phyloP scores from a whole-genome alignment of 2,113 vertebrate species.

The Coracopsis vasa region DNA sequence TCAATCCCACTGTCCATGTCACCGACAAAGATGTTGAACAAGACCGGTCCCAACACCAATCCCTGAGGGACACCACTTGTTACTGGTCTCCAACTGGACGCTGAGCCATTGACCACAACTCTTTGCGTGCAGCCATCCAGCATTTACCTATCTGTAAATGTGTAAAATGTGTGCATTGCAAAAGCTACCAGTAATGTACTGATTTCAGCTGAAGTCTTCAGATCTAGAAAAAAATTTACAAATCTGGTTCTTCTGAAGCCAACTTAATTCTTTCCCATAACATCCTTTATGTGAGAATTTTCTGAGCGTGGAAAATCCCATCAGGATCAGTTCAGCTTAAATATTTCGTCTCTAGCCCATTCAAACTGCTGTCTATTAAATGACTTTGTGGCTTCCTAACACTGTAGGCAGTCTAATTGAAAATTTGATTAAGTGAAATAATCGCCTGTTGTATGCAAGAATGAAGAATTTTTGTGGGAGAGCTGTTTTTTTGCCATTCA shows the following conservation, averaged over 20 bases:
- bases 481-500: neutral
- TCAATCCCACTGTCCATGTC: too few species aligned
- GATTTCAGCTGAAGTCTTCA: neutral
- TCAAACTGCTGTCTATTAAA: neutral
- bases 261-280: neutral
- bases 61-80: neutral
- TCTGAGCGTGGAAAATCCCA: neutral
- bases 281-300: conserved; percentile 14
- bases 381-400: conserved; percentile 1
- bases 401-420: conserved; percentile 23
- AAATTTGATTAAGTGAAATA: conserved; percentile 34
- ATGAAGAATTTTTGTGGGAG: conserved; percentile 33
- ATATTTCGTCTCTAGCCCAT: neutral
- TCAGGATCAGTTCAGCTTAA: conserved; percentile 22
- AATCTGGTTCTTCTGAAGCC: neutral
- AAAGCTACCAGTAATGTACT: neutral
- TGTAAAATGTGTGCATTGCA: neutral
- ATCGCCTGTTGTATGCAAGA: conserved; percentile 19
- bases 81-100: neutral
- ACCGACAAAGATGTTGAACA: too few species aligned
- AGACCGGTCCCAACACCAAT: rapidly evolving
- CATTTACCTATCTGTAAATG: neutral
- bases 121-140: neutral
- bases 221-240: neutral
- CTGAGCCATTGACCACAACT: neutral